Conservation (phyloP, 2,113 vertebrate genomes). For the Melanerpes aurifrons region DNA sequence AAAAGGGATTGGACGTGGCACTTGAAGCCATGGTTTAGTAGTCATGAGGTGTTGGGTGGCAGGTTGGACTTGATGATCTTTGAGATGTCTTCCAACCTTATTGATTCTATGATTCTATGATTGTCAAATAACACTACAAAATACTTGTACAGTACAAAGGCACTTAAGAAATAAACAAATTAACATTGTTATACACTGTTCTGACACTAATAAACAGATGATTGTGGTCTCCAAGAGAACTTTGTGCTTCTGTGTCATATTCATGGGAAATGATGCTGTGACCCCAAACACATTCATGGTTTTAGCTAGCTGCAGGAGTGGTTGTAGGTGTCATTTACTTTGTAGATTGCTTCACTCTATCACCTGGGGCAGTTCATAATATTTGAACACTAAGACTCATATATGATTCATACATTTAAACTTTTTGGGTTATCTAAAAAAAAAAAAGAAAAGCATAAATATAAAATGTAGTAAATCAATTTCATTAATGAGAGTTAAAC, state of each 20-base stretch:
- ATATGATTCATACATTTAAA: slow-evolving; percentile 40
- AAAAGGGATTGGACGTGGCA: too few relatives aligned
- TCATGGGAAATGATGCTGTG: slow-evolving; percentile 45
- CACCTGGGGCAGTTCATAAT: slow-evolving; percentile 48
- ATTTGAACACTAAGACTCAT: slow-evolving; percentile 31
- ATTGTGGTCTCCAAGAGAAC: slow-evolving; percentile 19
- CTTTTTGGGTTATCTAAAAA: slow-evolving; percentile 52
- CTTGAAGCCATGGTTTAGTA: too few relatives aligned
- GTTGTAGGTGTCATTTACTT: slow-evolving; percentile 60
- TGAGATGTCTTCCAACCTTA: too few relatives aligned
- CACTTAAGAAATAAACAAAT: slow-evolving; percentile 47
- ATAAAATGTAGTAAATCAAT: slow-evolving; percentile 17
- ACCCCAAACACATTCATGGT: slow-evolving; percentile 25
- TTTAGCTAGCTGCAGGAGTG: slow-evolving; percentile 59
- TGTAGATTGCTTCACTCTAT: slow-evolving; percentile 59
- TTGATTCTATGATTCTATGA: too few relatives aligned
- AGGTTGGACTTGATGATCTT: too few relatives aligned
- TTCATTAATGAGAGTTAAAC: slow-evolving; percentile 63
- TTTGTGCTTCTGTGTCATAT: slow-evolving; percentile 50
- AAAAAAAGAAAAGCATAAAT: slow-evolving; percentile 46
- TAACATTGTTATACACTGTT: slow-evolving; percentile 27
- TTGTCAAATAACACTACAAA: not conserved
- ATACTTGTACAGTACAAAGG: slow-evolving; percentile 8
- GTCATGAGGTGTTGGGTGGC: too few relatives aligned
- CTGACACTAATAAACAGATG: slow-evolving; percentile 60